Evolutionary conservation across 2,888 invertebrate genomes (phyloP).

Genomic region (Hipparchia semele): DNA sequence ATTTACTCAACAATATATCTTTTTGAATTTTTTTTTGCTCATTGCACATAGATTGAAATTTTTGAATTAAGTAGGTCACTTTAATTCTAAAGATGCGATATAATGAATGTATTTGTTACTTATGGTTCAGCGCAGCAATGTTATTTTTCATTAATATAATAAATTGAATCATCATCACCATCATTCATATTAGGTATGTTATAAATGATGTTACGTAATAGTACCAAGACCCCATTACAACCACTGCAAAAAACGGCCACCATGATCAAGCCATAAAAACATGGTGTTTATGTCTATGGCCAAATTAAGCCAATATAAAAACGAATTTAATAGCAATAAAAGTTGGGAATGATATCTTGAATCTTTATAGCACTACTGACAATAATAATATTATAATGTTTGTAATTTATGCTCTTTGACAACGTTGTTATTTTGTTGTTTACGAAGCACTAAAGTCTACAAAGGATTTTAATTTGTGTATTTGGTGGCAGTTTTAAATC

Average conservation of each 20-base stretch:
- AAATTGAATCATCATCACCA: background rate
- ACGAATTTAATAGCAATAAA: conserved; percentile 17
- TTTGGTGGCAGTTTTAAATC: no score
- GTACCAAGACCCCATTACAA: background rate
- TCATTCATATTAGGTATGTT: background rate
- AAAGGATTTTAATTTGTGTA: no score
- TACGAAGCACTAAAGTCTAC: background rate
- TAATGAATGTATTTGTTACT: no score
- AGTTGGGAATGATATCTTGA: conserved; percentile 15
- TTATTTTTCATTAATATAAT: no score
- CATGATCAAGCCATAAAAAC: background rate
- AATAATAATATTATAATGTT: background rate
- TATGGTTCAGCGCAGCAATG: no score
- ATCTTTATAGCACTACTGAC: background rate
- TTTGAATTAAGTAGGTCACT: no score
- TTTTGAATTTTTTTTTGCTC: no score
- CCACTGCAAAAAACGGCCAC: conserved; percentile 3
- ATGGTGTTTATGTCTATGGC: conserved; percentile 18
- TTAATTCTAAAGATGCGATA: no score
- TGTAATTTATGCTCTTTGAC: background rate
- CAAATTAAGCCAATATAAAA: conserved; percentile 23
- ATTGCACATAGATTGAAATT: no score
- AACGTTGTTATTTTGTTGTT: background rate
- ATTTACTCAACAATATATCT: no score
- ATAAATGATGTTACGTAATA: conserved; percentile 1